Percentiles rank a stretch among this genome's conserved stretches.
Conservation (phyloP, 2,797 vertebrate genomes). For the Borostomias antarcticus region DNA sequence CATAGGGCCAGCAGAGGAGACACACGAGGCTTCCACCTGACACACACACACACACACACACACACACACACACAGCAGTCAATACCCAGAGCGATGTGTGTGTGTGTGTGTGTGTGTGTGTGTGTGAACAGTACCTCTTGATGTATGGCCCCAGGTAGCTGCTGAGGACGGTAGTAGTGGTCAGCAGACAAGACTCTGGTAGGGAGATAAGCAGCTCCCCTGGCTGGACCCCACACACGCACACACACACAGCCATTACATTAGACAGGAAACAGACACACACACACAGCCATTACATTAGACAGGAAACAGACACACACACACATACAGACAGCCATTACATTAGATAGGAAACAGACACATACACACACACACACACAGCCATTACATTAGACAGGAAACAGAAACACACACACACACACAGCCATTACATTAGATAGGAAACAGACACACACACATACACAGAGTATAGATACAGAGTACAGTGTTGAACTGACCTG, state of each 20-base stretch:
- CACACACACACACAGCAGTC: neutral
- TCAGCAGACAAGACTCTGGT: slow-evolving; percentile 90
- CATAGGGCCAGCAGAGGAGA: slow-evolving; percentile 88
- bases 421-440: too few species aligned
- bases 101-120: neutral
- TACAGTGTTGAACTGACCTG: slow-evolving; percentile 68
- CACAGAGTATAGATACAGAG: neutral
- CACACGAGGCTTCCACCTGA: slow-evolving; percentile 83
- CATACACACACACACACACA: slow-evolving; percentile 13
- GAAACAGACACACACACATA: neutral
- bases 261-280: too few species aligned
- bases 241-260: slow-evolving; percentile 17
- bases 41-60: slow-evolving; percentile 18
- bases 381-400: neutral
- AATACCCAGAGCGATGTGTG: neutral
- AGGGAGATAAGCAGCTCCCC: slow-evolving; percentile 84
- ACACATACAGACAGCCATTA: neutral
- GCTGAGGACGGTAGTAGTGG: slow-evolving; percentile 83
- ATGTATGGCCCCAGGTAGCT: slow-evolving; percentile 86
- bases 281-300: neutral
- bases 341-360: neutral
- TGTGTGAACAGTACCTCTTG: slow-evolving; percentile 70
- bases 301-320: neutral
- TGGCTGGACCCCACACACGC: too few species aligned
- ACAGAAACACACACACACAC: neutral